phyloP scores from a whole-genome alignment of 2,113 vertebrate genomes.

The Hydrochoerus hydrochaeris region DNA sequence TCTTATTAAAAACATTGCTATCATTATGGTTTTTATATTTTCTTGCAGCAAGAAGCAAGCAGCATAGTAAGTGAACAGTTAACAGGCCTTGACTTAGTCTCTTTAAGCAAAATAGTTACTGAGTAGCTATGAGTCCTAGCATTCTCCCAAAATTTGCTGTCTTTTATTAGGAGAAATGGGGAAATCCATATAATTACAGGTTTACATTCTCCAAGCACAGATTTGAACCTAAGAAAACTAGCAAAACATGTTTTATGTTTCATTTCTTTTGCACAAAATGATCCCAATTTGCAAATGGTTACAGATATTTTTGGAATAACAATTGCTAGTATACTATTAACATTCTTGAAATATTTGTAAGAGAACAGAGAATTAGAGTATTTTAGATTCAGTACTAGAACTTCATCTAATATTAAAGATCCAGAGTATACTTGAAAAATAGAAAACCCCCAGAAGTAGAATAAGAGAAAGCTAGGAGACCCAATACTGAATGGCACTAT shows the following conservation, averaged over 20 bases:
- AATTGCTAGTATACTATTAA: background rate
- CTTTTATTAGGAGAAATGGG: slow-evolving; percentile 11
- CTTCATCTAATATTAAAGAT: background rate
- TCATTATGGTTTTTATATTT: background rate
- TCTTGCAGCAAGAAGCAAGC: background rate
- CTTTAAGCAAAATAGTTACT: background rate
- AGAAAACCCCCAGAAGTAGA: background rate
- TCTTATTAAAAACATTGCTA: background rate
- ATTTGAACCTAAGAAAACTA: slow-evolving; percentile 25
- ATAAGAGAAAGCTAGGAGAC: background rate
- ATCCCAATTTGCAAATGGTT: slow-evolving; percentile 1
- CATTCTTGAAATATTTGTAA: background rate
- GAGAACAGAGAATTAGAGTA: background rate
- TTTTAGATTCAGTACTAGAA: background rate
- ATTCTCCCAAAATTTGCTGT: background rate
- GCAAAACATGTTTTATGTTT: slow-evolving; percentile 53
- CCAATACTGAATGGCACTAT: background rate
- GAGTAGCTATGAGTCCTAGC: background rate
- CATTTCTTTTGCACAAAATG: slow-evolving; percentile 46
- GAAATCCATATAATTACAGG: background rate
- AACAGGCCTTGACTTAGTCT: background rate
- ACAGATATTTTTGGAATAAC: slow-evolving; percentile 11
- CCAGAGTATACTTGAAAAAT: background rate
- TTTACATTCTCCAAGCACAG: slow-evolving; percentile 17
- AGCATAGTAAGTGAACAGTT: background rate